Percentiles rank a stretch among this genome's conserved stretches.
These are phyloP conservation scores for Holacanthus passer DNA, from an alignment of 2,113 vertebrate species.

Conservation along the genomic window DNA sequence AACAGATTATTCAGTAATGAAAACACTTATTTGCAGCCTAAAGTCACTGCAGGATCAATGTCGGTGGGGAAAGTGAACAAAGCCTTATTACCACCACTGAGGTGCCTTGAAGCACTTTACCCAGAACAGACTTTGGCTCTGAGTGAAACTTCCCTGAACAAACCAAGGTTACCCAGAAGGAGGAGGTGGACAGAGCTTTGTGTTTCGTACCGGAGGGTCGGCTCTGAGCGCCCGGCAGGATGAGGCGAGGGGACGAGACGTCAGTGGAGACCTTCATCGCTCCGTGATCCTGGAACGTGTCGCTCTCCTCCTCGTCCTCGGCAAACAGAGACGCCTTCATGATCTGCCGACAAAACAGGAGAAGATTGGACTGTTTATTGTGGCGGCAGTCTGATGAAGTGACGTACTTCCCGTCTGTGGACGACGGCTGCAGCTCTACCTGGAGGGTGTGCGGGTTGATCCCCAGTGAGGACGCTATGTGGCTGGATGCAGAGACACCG, in stretches of 20 bases:
- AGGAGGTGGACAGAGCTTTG: neutral
- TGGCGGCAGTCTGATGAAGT: no score
- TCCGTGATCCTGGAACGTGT: constrained; percentile 80
- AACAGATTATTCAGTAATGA: no score
- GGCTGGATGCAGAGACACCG: constrained; percentile 85
- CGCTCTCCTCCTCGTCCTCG: constrained; percentile 92
- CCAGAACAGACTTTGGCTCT: no score
- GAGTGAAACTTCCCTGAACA: neutral
- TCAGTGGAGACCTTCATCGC: constrained; percentile 82
- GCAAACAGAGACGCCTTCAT: constrained; percentile 97
- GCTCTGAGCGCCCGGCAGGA: constrained; percentile 82
- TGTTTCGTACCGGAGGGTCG: constrained; percentile 82
- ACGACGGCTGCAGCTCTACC: constrained; percentile 75
- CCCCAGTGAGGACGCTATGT: constrained; percentile 90
- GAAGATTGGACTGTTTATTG: neutral
- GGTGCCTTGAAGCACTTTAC: no score
- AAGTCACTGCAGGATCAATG: no score
- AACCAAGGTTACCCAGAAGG: no score
- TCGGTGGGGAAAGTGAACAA: no score
- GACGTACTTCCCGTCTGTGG: neutral
- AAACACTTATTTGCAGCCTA: no score
- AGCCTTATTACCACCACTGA: no score
- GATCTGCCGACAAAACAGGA: constrained; percentile 82
- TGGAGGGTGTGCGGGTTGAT: constrained; percentile 96
- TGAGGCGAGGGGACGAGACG: constrained; percentile 85